Evolutionary conservation across 2,797 vertebrate species (phyloP), one percentile per base, ranked within the genome.

Genomic region (Limnodromus scolopaceus): DNA sequence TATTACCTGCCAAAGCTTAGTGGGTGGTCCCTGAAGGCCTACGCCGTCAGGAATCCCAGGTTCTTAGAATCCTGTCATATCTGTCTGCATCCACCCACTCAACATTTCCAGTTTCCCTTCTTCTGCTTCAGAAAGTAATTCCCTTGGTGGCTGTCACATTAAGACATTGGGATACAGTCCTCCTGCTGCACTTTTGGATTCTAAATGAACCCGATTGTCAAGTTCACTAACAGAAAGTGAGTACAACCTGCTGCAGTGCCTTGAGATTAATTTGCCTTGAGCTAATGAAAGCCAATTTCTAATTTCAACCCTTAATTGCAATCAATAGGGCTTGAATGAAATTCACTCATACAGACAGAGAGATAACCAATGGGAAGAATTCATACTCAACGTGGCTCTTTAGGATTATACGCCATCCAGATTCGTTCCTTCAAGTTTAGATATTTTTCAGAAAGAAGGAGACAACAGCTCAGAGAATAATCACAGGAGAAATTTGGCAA

Each of bases 1-100:
- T 95, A 96, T 96, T 91, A 97, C 95, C 95, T 97, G 94, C 95
- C 96, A 97, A 92, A 94, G 83, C 94, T 84, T 71, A 93, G 96
- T 96, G 96, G 95, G 96, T 96, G 95, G 94, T 85, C 95, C 96
- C 96, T 75, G 84, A 71, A 84, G 93, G 92, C 96, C 88, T 94
- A 95, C 45, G 41, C 90, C 43, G 8, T 84, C 93, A 96, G 96
- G 93, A 97, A 95, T 95, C 88, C 90, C 96, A 97, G 90, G 92
- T 96, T 97, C 88, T 93, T 25, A 81, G 71, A 95, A 94, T 94
- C 82, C 78, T 96, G 97, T 96, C 95, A 91, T 84, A 93, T 88
- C 93, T 96, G 92, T 92, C 95, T 97, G 80, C 91, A 95, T 36
- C 96, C 92, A 94, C 96, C 96, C 96, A 92, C 97, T 94, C 97